Evolutionary conservation across 1,140 invertebrate genomes (phyloP).

Genomic region (Euwallacea similis): DNA sequence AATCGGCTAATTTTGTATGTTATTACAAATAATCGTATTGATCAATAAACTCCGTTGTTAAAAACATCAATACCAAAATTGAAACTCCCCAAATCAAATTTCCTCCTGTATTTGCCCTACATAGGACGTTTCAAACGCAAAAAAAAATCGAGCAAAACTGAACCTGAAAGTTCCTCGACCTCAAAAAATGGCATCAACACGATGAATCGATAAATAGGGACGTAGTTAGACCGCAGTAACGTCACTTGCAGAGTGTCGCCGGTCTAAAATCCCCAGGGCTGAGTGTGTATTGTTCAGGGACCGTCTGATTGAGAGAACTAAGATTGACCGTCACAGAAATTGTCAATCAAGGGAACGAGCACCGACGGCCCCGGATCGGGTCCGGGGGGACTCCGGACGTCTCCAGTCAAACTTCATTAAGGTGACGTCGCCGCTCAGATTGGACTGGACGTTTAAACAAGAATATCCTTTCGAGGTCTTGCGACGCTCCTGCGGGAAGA

Average conservation of each 20-base stretch:
- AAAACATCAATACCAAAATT: too few relatives aligned
- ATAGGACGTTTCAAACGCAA: too few relatives aligned
- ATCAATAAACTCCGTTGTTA: too few relatives aligned
- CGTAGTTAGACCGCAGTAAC: neutral
- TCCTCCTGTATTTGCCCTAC: too few relatives aligned
- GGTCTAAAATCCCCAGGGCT: constrained; percentile 1
- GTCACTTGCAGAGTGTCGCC: constrained; percentile 5
- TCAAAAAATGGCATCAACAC: neutral
- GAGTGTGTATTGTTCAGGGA: constrained; percentile 10
- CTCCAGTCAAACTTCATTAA: constrained; percentile 27
- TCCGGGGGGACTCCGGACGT: constrained; percentile 15
- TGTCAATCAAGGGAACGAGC: constrained; percentile 22
- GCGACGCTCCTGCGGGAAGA: too few relatives aligned
- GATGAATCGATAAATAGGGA: constrained; percentile 2
- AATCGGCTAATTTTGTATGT: too few relatives aligned
- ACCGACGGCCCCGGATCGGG: neutral
- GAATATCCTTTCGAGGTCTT: neutral
- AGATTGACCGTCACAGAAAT: constrained; percentile 27
- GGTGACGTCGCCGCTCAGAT: constrained; percentile 5
- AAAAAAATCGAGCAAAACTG: too few relatives aligned
- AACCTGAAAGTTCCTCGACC: too few relatives aligned
- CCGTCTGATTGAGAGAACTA: constrained; percentile 16
- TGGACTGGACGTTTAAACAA: constrained; percentile 16
- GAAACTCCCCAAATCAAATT: too few relatives aligned
- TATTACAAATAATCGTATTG: too few relatives aligned